These are phyloP conservation scores for Orientallactaga bullata DNA, from an alignment of 2,113 vertebrate species.

Conservation along the genomic window DNA sequence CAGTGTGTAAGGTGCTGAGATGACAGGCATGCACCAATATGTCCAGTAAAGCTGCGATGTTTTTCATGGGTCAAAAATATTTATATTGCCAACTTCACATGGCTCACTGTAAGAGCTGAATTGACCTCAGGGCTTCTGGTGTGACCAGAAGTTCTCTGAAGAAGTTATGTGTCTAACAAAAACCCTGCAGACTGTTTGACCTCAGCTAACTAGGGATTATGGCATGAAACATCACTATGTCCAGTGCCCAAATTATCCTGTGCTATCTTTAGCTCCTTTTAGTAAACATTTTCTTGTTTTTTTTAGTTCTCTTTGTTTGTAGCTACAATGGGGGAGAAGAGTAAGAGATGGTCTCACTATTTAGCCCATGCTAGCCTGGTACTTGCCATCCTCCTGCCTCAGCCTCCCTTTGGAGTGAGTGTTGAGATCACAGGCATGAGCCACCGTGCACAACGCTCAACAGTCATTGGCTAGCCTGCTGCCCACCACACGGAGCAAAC, in stretches of 20 bases:
- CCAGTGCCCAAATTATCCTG: neutral
- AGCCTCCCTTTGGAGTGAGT: no score
- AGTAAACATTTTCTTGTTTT: neutral
- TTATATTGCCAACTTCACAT: neutral
- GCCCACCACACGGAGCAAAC: no score
- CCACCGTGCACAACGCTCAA: no score
- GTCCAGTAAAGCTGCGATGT: no score
- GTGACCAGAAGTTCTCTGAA: neutral
- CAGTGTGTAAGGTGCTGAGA: neutral
- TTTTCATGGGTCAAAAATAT: neutral
- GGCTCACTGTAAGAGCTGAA: neutral
- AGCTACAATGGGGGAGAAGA: no score
- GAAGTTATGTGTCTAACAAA: neutral
- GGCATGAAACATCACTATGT: no score
- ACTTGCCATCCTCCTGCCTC: no score
- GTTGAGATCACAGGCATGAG: no score
- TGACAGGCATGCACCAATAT: neutral
- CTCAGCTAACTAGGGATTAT: accelerated
- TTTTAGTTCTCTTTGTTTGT: neutral
- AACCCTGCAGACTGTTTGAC: neutral
- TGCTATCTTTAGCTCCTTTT: neutral
- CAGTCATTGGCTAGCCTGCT: no score
- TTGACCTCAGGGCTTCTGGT: neutral
- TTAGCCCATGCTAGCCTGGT: no score
- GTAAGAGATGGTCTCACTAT: neutral